phyloP scores from a whole-genome alignment of 2,888 invertebrate species.

The Agriopis aurantiaria region DNA sequence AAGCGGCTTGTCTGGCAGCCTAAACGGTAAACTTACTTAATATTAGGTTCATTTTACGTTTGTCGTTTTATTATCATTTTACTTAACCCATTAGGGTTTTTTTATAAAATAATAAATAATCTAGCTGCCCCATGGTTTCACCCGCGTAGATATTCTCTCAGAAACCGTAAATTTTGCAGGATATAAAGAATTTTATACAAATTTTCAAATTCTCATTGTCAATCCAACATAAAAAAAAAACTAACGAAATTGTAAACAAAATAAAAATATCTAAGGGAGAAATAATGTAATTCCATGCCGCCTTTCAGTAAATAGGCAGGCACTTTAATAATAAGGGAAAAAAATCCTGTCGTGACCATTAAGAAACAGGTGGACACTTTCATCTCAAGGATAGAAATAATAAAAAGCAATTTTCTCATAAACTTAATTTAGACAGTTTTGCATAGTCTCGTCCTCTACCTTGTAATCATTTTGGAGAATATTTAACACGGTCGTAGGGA shows the following conservation, averaged over 20 bases:
- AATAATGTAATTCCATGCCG: constrained; percentile 1
- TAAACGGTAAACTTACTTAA: too few relatives aligned
- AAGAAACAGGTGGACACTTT: constrained; percentile 4
- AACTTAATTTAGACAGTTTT: background rate
- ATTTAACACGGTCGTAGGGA: too few relatives aligned
- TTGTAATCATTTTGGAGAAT: background rate
- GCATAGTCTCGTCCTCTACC: background rate
- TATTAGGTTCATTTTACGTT: too few relatives aligned
- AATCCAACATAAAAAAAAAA: background rate
- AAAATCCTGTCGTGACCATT: constrained; percentile 1
- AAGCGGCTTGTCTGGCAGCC: too few relatives aligned
- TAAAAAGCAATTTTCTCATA: constrained; percentile 5
- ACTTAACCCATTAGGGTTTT: too few relatives aligned
- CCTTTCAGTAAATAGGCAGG: background rate
- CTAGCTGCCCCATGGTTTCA: too few relatives aligned
- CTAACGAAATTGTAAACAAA: background rate
- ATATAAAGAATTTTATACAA: too few relatives aligned
- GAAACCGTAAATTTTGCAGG: too few relatives aligned
- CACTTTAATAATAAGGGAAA: constrained; percentile 13
- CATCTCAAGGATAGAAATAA: constrained; percentile 6
- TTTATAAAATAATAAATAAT: too few relatives aligned
- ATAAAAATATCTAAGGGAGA: constrained; percentile 5
- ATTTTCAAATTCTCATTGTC: too few relatives aligned
- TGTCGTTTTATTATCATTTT: too few relatives aligned
- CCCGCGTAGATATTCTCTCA: too few relatives aligned